Evolutionary conservation across 1,140 invertebrate genomes (phyloP).

Genomic region (Drosophila ohnishii): DNA sequence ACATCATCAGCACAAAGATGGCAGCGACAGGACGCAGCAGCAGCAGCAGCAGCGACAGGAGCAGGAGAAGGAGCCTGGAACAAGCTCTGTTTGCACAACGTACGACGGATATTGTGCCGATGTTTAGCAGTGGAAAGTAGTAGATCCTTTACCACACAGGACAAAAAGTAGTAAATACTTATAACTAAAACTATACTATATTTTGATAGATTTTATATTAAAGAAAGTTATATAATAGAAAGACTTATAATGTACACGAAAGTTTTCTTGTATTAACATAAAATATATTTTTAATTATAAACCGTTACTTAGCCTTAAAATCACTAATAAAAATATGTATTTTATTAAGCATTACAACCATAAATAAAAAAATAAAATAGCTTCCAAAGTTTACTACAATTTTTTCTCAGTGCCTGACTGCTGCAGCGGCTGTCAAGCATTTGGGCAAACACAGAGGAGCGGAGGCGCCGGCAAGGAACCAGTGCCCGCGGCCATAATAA

Average conservation of each 20-base stretch:
- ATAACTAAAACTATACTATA: too few relatives aligned
- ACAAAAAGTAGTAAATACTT: neutral
- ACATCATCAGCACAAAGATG: slow-evolving; percentile 81
- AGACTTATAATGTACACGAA: neutral
- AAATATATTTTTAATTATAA: neutral
- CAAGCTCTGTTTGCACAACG: slow-evolving; percentile 69
- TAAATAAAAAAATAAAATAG: neutral
- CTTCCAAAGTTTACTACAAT: too few relatives aligned
- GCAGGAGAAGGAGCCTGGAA: slow-evolving; percentile 14
- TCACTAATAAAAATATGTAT: neutral
- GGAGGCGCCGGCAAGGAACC: slow-evolving; percentile 63
- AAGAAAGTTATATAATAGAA: neutral
- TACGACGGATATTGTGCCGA: slow-evolving; percentile 78
- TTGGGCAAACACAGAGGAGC: slow-evolving; percentile 63
- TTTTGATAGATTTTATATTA: neutral
- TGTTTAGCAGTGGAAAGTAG: slow-evolving; percentile 72
- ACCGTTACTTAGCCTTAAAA: too few relatives aligned
- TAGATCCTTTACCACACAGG: slow-evolving; percentile 33
- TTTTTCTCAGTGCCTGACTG: slow-evolving; percentile 19
- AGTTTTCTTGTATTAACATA: neutral
- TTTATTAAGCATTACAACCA: neutral
- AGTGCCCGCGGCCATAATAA: slow-evolving; percentile 72
- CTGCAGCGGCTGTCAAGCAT: slow-evolving; percentile 70
- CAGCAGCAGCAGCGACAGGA: slow-evolving; percentile 14
- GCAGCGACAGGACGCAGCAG: slow-evolving; percentile 50